Conservation (phyloP, 2,797 vertebrate species). For the Microctenopoma lineatum region DNA sequence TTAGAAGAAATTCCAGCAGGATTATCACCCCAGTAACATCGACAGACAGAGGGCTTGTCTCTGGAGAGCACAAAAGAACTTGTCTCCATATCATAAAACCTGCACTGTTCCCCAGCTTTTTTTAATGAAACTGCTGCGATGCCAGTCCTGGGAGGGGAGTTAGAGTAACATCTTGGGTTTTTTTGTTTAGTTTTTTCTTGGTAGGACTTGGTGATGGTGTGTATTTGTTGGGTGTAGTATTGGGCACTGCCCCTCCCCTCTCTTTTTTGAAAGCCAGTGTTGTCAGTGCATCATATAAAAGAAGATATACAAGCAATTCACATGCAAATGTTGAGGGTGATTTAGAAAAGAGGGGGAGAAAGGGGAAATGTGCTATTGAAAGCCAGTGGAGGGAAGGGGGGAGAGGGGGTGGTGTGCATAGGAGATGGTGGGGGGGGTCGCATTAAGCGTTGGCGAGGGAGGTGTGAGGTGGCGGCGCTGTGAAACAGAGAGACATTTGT, state of each 20-base stretch:
- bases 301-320: conserved; percentile 91
- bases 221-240: conserved; percentile 15
- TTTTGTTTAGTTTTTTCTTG: conserved; percentile 47
- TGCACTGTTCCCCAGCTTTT: conserved; percentile 73
- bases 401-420: conserved; percentile 39
- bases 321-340: conserved; percentile 88
- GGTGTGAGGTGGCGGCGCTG: conserved; percentile 84
- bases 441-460: conserved; percentile 83
- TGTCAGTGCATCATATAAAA: conserved; percentile 90
- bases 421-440: conserved; percentile 43
- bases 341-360: conserved; percentile 85
- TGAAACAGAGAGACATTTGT: conserved; percentile 97
- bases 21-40: conserved; percentile 85
- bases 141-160: conserved; percentile 71
- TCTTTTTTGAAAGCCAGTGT: conserved; percentile 84
- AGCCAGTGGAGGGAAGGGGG: conserved; percentile 78
- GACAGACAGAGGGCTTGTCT: conserved; percentile 80
- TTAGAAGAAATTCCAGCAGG: conserved; percentile 82
- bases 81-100: conserved; percentile 85
- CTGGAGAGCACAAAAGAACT: conserved; percentile 79
- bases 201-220: conserved; percentile 45
- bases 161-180: conserved; percentile 80
- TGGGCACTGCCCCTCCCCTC: conserved; percentile 67
- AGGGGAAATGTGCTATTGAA: conserved; percentile 87
- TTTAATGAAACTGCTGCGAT: conserved; percentile 78